Evolutionary conservation across 2,113 vertebrate species (phyloP), one percentile per base, ranked within the genome.

Genomic region (Cebus imitator): DNA sequence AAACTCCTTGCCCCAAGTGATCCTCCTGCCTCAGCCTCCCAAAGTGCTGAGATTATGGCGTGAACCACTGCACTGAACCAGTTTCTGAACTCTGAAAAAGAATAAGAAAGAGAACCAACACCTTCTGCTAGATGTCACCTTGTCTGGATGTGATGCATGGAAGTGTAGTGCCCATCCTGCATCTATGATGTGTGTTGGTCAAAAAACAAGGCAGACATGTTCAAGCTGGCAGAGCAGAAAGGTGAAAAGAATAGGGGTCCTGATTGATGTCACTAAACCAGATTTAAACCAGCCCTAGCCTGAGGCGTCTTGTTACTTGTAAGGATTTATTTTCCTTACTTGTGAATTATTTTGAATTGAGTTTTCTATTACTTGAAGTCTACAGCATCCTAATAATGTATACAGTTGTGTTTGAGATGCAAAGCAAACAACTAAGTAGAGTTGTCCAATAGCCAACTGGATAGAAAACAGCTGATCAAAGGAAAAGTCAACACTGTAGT

Each of bases 301-400:
- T n/a, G 85, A 94, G 72, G 17, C 17, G 37, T 43, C 73, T 58
- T 86, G 73, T 80, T 68, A 50, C 58, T 83, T 82, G 21, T 45
- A 32, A 50, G 23, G 35, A 48, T 76, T 61, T 75, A 70, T 45
- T 68, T 97, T 73, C 37, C 55, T 72, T 35, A 43, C 66, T 88
- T 93, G 91, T 23, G 75, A 58, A 58, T 79, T 79, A 87, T 43
- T 87, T 88, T 84, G 32, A 94, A 66, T 58, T 58, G 18, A 43
- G 58, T 79, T 76, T 92, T 55, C 92, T 95, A 73, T 73, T 92
- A 73, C 73, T 64, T 88, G 43, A 92, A 83, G 37, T 21, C n/a
- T 14, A 57, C 48, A 43, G 72, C 76, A 90, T 32, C n/a, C 52
- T 95, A 72, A 80, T 78, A 64, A 64, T 64, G 85, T 52, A 61